Percentiles rank a stretch among this genome's conserved stretches.
These are phyloP conservation scores for Onychorhynchus coronatus DNA, from an alignment of 2,113 vertebrate genomes.

Conservation along the genomic window DNA sequence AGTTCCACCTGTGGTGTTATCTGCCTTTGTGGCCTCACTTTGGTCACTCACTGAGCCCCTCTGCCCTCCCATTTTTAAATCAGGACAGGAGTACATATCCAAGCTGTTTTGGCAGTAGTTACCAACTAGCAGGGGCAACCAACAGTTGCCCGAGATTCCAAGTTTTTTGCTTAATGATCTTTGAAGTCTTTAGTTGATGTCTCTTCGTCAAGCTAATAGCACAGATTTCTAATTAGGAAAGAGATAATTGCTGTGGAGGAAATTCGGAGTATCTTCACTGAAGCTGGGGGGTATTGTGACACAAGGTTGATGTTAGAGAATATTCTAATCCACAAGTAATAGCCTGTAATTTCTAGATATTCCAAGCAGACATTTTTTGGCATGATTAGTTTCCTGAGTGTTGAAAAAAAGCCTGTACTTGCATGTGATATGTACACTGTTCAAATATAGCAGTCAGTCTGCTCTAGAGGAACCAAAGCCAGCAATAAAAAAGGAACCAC, in stretches of 20 bases:
- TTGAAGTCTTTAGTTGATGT: not conserved
- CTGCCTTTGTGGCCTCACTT: not conserved
- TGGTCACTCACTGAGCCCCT: not conserved
- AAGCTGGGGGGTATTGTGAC: not conserved
- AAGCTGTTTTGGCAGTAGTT: not conserved
- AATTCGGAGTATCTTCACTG: not conserved
- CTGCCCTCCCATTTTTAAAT: not conserved
- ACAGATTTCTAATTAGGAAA: not conserved
- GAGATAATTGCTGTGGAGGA: not conserved
- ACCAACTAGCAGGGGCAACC: not conserved
- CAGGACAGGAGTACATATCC: not conserved
- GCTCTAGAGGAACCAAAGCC: slow-evolving; percentile 7
- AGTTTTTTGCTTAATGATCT: not conserved
- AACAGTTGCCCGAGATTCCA: not conserved
- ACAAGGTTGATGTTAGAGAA: not conserved
- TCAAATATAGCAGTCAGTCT: slow-evolving; percentile 41
- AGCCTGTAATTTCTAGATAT: not conserved
- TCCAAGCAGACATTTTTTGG: slow-evolving; percentile 5
- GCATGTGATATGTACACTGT: not conserved
- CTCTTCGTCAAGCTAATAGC: not conserved
- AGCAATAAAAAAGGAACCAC: slow-evolving; percentile 32
- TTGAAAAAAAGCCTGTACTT: slow-evolving; percentile 32
- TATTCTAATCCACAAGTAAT: not conserved
- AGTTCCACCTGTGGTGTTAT: not conserved
- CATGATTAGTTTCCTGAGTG: not conserved